Conservation (phyloP, 2,113 vertebrate species). For the Hypocryptadius cinnamomeus region DNA sequence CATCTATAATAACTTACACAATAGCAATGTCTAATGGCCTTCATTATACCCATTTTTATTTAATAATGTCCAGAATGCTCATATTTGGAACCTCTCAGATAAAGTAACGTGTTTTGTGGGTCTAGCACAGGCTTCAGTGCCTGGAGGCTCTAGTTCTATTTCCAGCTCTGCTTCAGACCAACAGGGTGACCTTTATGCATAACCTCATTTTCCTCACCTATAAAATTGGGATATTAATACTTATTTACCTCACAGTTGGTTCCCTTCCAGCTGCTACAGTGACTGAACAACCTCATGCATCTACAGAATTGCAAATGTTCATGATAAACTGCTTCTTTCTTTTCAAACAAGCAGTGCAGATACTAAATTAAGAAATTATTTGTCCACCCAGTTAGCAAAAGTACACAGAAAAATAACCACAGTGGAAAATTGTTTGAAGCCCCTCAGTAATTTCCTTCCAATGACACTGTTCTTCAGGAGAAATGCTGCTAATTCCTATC, state of each 20-base stretch:
- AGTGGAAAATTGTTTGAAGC: not conserved
- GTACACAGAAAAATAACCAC: not conserved
- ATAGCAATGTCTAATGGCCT: not conserved
- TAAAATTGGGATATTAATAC: conserved; percentile 52
- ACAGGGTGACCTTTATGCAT: conserved; percentile 35
- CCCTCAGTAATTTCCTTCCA: not conserved
- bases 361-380: not conserved
- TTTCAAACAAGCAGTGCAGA: not conserved
- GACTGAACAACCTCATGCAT: conserved; percentile 8
- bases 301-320: conserved; percentile 21
- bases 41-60: not conserved
- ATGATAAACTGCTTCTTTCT: not conserved
- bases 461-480: not conserved
- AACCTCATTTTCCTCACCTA: conserved; percentile 62
- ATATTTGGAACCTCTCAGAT: not conserved
- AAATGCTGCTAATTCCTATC: not conserved
- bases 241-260: conserved; percentile 60
- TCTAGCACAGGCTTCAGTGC: conserved; percentile 22
- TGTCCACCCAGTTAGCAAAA: not conserved
- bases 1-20: not conserved
- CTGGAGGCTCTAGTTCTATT: conserved; percentile 47
- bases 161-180: conserved; percentile 36
- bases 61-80: not conserved
- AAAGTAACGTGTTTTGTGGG: not conserved
- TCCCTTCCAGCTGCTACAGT: conserved; percentile 47